phyloP scores from a whole-genome alignment of 2,888 invertebrate genomes.

The Philaethria dido region DNA sequence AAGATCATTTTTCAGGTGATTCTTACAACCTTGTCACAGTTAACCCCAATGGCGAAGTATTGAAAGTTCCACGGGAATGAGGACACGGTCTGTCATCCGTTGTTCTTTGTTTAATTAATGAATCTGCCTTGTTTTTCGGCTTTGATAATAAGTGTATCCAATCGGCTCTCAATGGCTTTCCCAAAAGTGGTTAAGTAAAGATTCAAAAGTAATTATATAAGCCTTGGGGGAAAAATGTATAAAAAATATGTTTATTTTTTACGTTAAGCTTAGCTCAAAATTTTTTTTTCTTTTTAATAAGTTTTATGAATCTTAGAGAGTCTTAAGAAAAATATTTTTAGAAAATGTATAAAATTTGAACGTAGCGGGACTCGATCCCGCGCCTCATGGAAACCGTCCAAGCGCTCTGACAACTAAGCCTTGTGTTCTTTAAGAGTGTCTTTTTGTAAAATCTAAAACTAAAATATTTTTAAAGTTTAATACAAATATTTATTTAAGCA shows the following conservation, averaged over 20 bases:
- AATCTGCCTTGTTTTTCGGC: constrained; percentile 49
- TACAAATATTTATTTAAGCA: too few relatives aligned
- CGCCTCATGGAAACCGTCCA: too few relatives aligned
- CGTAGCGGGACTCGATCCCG: too few relatives aligned
- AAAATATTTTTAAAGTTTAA: too few relatives aligned
- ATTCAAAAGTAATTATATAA: constrained; percentile 28
- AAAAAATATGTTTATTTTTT: constrained; percentile 11
- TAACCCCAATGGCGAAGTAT: constrained; percentile 68
- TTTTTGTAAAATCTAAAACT: too few relatives aligned
- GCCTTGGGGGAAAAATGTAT: constrained; percentile 18
- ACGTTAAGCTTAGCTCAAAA: not conserved
- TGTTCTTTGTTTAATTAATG: constrained; percentile 68
- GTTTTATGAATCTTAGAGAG: not conserved
- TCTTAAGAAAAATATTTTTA: not conserved
- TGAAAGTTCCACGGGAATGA: constrained; percentile 72
- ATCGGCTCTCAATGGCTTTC: constrained; percentile 35
- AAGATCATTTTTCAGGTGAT: constrained; percentile 73
- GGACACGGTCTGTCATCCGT: constrained; percentile 59
- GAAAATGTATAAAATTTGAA: too few relatives aligned
- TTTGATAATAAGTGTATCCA: constrained; percentile 40
- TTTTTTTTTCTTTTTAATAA: not conserved
- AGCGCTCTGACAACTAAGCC: too few relatives aligned
- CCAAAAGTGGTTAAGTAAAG: constrained; percentile 24
- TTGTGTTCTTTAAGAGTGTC: too few relatives aligned
- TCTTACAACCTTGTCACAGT: constrained; percentile 76